A percentile compares a stretch with the other conserved stretches of the same genome.
Evolutionary conservation across 2,888 invertebrate genomes (phyloP).

Genomic region (Andrena trimmerana): DNA sequence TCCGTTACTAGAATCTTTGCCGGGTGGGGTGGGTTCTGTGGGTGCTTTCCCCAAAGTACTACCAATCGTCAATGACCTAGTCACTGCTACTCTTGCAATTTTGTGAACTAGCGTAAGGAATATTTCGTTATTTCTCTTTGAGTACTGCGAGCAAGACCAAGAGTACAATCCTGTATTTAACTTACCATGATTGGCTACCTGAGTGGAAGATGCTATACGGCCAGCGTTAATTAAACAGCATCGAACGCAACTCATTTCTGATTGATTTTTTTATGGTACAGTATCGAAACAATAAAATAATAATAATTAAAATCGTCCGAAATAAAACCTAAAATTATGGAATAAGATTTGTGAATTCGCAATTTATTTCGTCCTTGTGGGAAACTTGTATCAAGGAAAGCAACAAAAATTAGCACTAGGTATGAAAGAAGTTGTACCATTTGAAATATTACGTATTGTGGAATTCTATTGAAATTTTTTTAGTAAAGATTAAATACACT

Average conservation of each 20-base stretch:
- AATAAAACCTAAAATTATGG: conserved; percentile 16
- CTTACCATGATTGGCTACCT: conserved; percentile 82
- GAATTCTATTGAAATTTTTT: no score
- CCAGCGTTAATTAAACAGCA: conserved; percentile 82
- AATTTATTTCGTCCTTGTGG: no score
- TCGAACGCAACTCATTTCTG: conserved; percentile 82
- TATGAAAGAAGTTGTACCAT: no score
- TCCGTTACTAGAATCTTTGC: conserved; percentile 72
- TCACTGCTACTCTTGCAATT: conserved; percentile 80
- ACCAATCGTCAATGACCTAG: conserved; percentile 78
- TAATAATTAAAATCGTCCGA: background rate
- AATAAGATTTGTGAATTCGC: background rate
- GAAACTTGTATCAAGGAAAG: background rate
- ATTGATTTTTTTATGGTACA: background rate
- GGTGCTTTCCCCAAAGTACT: conserved; percentile 79
- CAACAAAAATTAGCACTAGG: no score
- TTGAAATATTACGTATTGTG: no score
- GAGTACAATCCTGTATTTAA: background rate
- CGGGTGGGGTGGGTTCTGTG: conserved; percentile 80
- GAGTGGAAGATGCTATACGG: conserved; percentile 81
- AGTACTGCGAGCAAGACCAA: background rate
- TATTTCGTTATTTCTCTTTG: background rate
- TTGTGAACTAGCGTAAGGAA: conserved; percentile 77
- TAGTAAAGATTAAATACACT: background rate
- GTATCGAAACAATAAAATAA: background rate